Conservation (phyloP, 2,888 invertebrate species). For the Agrilus mali region DNA sequence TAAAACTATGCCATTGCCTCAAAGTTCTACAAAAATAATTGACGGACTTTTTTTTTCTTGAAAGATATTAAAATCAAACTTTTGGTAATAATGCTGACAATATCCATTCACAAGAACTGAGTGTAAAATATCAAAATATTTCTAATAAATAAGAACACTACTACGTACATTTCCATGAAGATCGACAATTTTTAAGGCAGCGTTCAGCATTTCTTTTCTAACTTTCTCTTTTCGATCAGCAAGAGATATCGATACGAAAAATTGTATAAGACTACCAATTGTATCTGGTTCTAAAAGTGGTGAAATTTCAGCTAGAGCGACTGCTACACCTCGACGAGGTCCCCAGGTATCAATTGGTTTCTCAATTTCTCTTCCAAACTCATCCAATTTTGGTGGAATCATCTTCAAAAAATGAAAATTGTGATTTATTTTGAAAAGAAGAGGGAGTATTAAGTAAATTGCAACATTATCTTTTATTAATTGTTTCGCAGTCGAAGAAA, state of each 20-base stretch:
- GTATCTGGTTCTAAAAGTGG: constrained; percentile 54
- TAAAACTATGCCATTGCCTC: too few species aligned
- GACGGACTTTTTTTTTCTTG: too few species aligned
- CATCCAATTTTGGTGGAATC: constrained; percentile 77
- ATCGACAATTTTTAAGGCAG: constrained; percentile 85
- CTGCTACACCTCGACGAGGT: constrained; percentile 77
- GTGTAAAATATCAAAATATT: too few species aligned
- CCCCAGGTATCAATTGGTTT: constrained; percentile 85
- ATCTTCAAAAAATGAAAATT: constrained; percentile 35
- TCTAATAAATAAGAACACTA: too few species aligned
- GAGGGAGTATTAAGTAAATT: not conserved
- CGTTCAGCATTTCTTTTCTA: constrained; percentile 81
- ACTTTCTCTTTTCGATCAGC: constrained; percentile 75
- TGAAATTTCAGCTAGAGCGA: constrained; percentile 69
- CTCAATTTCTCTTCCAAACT: constrained; percentile 80
- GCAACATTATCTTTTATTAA: too few species aligned
- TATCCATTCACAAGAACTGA: too few species aligned
- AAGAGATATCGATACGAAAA: constrained; percentile 76
- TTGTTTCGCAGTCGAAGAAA: too few species aligned
- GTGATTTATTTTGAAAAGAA: not conserved
- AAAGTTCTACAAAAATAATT: too few species aligned
- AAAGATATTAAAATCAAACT: too few species aligned
- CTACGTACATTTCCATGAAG: constrained; percentile 71
- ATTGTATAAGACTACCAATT: constrained; percentile 59
- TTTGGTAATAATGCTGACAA: too few species aligned